These are phyloP conservation scores for Melipona quadrifasciata DNA, from an alignment of 1,140 invertebrate species.

Conservation along the genomic window DNA sequence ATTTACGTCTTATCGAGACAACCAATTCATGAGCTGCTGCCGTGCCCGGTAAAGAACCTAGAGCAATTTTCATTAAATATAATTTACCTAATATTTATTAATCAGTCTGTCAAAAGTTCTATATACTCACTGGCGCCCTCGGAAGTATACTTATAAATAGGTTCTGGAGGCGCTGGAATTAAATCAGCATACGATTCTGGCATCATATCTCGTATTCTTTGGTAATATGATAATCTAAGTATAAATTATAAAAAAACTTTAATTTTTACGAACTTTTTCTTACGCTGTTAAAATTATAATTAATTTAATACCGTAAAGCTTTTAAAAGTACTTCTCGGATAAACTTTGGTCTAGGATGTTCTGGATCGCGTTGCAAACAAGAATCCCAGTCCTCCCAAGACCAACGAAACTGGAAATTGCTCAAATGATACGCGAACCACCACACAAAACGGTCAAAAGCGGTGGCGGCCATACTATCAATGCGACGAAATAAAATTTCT, in stretches of 20 bases:
- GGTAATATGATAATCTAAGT: slow-evolving; percentile 95
- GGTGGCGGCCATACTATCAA: slow-evolving; percentile 98
- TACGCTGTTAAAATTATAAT: neutral
- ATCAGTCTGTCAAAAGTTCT: neutral
- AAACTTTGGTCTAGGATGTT: slow-evolving; percentile 98
- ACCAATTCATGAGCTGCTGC: slow-evolving; percentile 92
- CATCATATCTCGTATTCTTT: slow-evolving; percentile 95
- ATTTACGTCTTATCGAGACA: slow-evolving; percentile 92
- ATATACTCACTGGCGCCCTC: slow-evolving; percentile 88
- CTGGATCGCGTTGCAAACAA: slow-evolving; percentile 91
- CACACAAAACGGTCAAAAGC: slow-evolving; percentile 98
- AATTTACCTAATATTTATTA: neutral
- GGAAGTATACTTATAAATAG: slow-evolving; percentile 91
- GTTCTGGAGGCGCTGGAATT: slow-evolving; percentile 90
- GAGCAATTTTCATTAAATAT: slow-evolving; percentile 26
- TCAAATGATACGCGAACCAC: slow-evolving; percentile 99
- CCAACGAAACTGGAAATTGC: slow-evolving; percentile 99
- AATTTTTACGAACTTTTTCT: neutral
- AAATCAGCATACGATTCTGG: slow-evolving; percentile 93
- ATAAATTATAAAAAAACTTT: slow-evolving; percentile 17
- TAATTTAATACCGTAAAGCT: slow-evolving; percentile 87
- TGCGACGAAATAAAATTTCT: slow-evolving; percentile 96
- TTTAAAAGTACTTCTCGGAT: slow-evolving; percentile 96
- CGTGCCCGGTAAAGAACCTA: slow-evolving; percentile 91
- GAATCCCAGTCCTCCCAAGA: slow-evolving; percentile 98